Evolutionary conservation across 2,797 vertebrate genomes (phyloP), one percentile per base, ranked within the genome.

Genomic region (Galagoides demidoff): DNA sequence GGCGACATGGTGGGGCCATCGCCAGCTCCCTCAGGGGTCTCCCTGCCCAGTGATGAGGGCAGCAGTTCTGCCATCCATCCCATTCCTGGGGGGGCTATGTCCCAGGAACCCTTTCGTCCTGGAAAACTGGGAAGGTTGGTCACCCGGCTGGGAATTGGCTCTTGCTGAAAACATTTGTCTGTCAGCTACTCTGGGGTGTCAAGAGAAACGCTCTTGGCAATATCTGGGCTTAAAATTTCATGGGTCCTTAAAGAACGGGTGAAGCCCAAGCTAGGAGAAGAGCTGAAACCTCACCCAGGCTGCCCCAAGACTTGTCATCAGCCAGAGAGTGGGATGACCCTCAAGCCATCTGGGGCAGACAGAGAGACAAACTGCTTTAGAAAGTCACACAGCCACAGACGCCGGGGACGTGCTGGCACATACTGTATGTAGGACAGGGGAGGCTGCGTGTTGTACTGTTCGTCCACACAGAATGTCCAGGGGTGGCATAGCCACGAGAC

Each of bases 281-380:
- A 29, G 13, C 13, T 7, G 13, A 29, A 14, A 52, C 25, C 64
- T 7, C 20, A 3, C 63, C 37, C 25, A 10, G 19, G 4, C 9
- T 49, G 59, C 19, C 8, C 13, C 79, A 52, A 7, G 23, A 34
- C 4, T 0, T 2, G 2, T 27, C 43, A 10, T 68, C 17, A 3
- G 19, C 25, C 13, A 0, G 34, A n/a, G 7, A 1, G 29, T 0
- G 0, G 20, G 4, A 9, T 0, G 1, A 31, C 22, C n/a, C 22
- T 0, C 1, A 17, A 2, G 39, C 20, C 16, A 0, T 2, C 73
- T 0, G 19, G 19, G 73, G 45, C 0, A 13, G 8, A 20, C 1
- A 17, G 27, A 20, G 4, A 11, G 31, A 31, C 29, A 64, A 31
- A 31, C 63, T 4, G 1, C 1, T 0, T 0, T 6, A 45, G 43